Percentiles rank a stretch among this genome's conserved stretches.
These are phyloP conservation scores for Diloba caeruleocephala DNA, from an alignment of 2,888 invertebrate species.

Conservation along the genomic window DNA sequence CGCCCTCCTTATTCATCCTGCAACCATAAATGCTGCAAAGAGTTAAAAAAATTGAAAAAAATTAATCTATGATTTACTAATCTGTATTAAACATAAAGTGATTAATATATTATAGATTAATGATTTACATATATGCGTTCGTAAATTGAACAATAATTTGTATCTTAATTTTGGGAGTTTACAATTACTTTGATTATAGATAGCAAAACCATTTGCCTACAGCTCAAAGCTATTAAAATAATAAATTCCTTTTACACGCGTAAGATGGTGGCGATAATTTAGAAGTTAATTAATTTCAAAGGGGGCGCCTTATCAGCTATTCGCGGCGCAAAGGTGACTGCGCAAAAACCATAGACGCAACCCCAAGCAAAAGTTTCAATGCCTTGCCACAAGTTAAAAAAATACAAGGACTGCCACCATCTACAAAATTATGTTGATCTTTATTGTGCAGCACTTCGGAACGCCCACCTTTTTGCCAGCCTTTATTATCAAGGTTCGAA, in stretches of 20 bases:
- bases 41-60: no score
- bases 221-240: conserved; percentile 27
- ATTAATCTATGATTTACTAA: no score
- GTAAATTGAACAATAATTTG: no score
- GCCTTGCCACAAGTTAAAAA: conserved; percentile 38
- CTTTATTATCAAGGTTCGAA: conserved; percentile 69
- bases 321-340: conserved; percentile 40
- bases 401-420: conserved; percentile 63
- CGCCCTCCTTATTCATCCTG: no score
- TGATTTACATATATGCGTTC: no score
- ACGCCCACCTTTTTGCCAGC: conserved; percentile 55
- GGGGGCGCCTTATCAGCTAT: conserved; percentile 29
- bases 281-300: conserved; percentile 46
- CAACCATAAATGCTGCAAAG: no score
- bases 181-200: neutral
- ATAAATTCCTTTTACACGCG: conserved; percentile 21
- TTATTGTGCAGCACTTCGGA: conserved; percentile 62
- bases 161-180: no score
- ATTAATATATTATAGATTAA: no score
- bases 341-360: conserved; percentile 38
- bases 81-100: no score
- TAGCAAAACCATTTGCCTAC: neutral
- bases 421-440: conserved; percentile 68
- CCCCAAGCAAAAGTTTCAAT: conserved; percentile 62
- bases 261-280: conserved; percentile 28